Base-by-base conservation (phyloP, 2,888 invertebrate genomes). In the Sepioteuthis lessoniana region DNA sequence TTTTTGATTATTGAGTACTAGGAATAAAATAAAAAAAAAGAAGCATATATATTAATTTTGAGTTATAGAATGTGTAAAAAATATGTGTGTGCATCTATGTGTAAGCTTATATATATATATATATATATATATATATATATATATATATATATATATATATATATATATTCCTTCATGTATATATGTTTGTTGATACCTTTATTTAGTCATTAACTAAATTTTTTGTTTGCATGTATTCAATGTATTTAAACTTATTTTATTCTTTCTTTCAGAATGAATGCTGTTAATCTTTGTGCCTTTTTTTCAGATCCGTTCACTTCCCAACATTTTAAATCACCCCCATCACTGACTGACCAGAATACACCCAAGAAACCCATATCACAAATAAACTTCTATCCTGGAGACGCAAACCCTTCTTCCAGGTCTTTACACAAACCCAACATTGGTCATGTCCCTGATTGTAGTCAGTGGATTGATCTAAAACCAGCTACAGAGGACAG, bases 291-390 rank as follows among this genome's bases (percentile, higher is more conserved):
- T 76, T 76, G 76, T 76, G 16, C 76, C 76, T 76, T 76, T 76
- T 76, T 76, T 76, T 76, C 76, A 76, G 76, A 76, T 76, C 76
- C 76, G 76, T 76, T 76, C 76, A 76, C 76, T 35, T 35, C 76
- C 76, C 76, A 76, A 76, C 76, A 76, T 76, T 76, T 76, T 76
- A 76, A 76, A 76, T 76, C 76, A 76, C 76, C 76, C 76, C n/a
- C 76, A 76, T 76, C 76, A 76, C 76, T 76, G 76, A 76, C n/a
- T 35, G 76, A 76, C n/a, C 76, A 76, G 76, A n/a, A n/a, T 35
- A 76, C 76, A 76, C 76, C 76, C 76, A 76, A 76, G 76, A 76
- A 76, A 76, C 76, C 76, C 76, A 76, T 76, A 76, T n/a, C 76
- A 76, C 76, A 76, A 76, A 76, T 76, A 76, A 76, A 76, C 76